phyloP scores from a whole-genome alignment of 2,113 vertebrate species.

The Arothron firmamentum region DNA sequence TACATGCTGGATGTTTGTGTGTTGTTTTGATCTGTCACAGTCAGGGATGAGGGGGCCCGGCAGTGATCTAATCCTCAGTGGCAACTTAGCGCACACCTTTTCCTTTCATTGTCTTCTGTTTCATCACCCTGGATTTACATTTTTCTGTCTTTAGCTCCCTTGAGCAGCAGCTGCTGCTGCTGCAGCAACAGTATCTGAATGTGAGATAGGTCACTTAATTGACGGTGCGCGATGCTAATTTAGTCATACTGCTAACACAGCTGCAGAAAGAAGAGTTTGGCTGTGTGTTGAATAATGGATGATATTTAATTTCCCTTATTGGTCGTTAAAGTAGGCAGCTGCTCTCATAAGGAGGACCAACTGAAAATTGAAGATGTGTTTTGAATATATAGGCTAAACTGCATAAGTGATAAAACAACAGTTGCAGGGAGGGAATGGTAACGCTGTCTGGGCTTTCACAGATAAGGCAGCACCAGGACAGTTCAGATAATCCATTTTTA shows the following conservation, averaged over 20 bases:
- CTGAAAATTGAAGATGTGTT: not conserved
- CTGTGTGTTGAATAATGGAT: slow-evolving; percentile 59
- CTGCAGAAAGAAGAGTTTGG: slow-evolving; percentile 27
- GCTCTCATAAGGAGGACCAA: slow-evolving; percentile 24
- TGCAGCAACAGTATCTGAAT: slow-evolving; percentile 3
- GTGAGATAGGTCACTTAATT: slow-evolving; percentile 37
- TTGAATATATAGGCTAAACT: slow-evolving; percentile 6
- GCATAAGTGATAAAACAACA: not conserved
- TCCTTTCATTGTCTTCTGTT: not conserved
- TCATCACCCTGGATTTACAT: not conserved
- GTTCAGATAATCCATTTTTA: no score
- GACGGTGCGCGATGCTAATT: slow-evolving; percentile 18
- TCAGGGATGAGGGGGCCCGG: slow-evolving; percentile 13
- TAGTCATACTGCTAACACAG: slow-evolving; percentile 25
- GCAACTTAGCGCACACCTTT: not conserved
- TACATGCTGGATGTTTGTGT: slow-evolving; percentile 19
- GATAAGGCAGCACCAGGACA: slow-evolving; percentile 6
- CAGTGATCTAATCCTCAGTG: slow-evolving; percentile 26
- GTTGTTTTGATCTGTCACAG: slow-evolving; percentile 38
- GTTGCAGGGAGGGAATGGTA: no score
- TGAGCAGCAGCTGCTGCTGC: slow-evolving; percentile 21
- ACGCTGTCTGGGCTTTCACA: slow-evolving; percentile 42
- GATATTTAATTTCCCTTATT: slow-evolving; percentile 50
- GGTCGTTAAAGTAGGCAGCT: slow-evolving; percentile 59
- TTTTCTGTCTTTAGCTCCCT: not conserved